Base-by-base conservation (phyloP, 2,113 vertebrate species). In the Heterochromis multidens region DNA sequence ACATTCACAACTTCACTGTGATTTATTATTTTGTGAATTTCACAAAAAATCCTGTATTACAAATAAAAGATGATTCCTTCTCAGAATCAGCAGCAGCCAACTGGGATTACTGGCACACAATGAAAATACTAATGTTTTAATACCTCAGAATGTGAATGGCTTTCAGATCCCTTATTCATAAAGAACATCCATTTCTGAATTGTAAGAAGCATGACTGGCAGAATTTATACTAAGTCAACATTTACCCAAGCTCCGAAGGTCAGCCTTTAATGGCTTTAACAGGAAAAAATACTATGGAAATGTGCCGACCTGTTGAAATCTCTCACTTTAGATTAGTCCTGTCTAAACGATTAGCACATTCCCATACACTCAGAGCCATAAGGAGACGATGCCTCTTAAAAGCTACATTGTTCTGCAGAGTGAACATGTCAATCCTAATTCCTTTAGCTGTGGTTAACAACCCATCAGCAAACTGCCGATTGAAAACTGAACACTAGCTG, bases 381-480 rank as follows among this genome's bases (percentile, higher is more conserved):
- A 88, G 90, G 92, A 86, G 84, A 31, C 17, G 85, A 80, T 58
- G 84, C 84, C 88, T 90, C 87, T 93, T 92, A 92, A 94, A 91
- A 93, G 93, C 91, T 89, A 93, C 91, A 94, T 95, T 95, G 94
- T 96, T 95, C 94, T 91, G 89, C 91, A 74, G 88, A 93, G 90
- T 91, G 90, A 93, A 95, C 87, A 89, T 91, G 92, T 94, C 93
- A 93, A 80, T 94, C 93, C 91, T 93, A 92, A 94, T 93, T 94
- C 92, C 89, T 94, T 93, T 83, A 93, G 90, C 92, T 77, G 84
- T 82, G 62, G 88, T 92, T 93, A 93, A 90, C 92, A 92, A 87
- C 86, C 87, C 87, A 70, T 92, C 91, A 92, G 94, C 81, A 62
- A 79, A 89, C 85, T 83, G 84, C 62, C 85, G 88, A 79, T 70